Evolutionary conservation across 2,113 vertebrate genomes (phyloP).

Genomic region (Bungarus multicinctus): DNA sequence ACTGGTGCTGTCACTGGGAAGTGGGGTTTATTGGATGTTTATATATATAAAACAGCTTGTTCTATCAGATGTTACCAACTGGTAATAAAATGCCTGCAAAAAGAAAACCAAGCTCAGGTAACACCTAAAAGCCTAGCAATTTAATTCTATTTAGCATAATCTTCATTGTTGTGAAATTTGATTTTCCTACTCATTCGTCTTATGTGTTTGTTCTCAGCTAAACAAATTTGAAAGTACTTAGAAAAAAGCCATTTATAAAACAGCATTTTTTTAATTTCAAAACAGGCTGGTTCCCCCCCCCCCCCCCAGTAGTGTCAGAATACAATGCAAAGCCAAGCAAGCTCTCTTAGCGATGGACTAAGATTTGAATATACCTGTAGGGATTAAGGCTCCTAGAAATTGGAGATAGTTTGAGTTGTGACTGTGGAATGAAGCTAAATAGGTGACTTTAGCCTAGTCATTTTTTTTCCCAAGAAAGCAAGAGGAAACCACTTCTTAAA

Average conservation of each 20-base stretch:
- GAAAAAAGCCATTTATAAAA: neutral
- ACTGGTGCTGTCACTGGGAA: neutral
- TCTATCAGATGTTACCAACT: neutral
- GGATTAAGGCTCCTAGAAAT: neutral
- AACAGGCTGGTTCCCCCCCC: neutral
- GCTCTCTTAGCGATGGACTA: neutral
- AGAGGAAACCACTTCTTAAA: neutral
- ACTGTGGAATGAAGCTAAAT: neutral
- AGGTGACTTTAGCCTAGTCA: neutral
- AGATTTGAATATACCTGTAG: neutral
- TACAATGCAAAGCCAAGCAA: neutral
- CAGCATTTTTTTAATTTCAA: neutral
- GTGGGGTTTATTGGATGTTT: neutral
- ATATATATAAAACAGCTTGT: neutral
- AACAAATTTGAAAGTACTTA: neutral
- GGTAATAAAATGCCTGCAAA: neutral
- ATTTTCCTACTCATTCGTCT: neutral
- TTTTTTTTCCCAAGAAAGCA: neutral
- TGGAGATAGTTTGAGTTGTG: neutral
- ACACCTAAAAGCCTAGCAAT: neutral
- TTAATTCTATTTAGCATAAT: neutral
- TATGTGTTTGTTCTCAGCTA: neutral
- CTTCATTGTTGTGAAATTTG: neutral
- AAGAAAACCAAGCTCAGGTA: neutral
- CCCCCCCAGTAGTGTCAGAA: neutral